Evolutionary conservation across 2,113 vertebrate species (phyloP), one percentile per base, ranked within the genome.

Genomic region (Myocastor coypus): DNA sequence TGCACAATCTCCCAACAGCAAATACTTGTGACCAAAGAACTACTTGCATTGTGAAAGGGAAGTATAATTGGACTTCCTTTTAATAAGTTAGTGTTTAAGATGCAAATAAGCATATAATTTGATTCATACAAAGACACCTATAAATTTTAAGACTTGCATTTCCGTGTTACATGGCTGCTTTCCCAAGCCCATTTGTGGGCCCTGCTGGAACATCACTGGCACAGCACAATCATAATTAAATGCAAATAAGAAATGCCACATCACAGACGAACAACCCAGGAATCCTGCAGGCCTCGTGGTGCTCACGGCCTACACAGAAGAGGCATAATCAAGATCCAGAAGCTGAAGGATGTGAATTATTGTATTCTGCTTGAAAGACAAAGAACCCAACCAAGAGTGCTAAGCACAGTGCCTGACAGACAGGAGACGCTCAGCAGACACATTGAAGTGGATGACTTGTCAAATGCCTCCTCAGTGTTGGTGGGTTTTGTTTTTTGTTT

Each of bases 1-100:
- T 87, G 88, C 61, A 73, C n/a, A 83, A 73, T 97, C 95, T 97
- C 95, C 86, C 92, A 96, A 87, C 91, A 73, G 69, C 92, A 92
- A 92, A 32, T 92, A 86, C 95, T 91, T 97, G 90, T 87, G 91
- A 28, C 91, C 83, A 30, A 92, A 90, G 81, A 81, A 90, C n/a
- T 71, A 46, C n/a, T 40, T 84, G 32, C 71, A 26, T 86, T 95
- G 83, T 96, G 89, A 95, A 97, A 96, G 73, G 89, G 46, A 95
- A 81, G 22, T 22, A 61, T 94, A 95, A 97, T 96, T 82, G 80
- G 37, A 59, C 24, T 55, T 28, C 12, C 68, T 90, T 89, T 96
- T 96, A 96, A 95, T 75, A 96, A 94, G 82, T 50, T 30, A 37
- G 57, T 90, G 78, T 83, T 95, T 88, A 83, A 96, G 92, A 85